Base-by-base conservation (phyloP, 2,113 vertebrate genomes). In the Crocuta crocuta region DNA sequence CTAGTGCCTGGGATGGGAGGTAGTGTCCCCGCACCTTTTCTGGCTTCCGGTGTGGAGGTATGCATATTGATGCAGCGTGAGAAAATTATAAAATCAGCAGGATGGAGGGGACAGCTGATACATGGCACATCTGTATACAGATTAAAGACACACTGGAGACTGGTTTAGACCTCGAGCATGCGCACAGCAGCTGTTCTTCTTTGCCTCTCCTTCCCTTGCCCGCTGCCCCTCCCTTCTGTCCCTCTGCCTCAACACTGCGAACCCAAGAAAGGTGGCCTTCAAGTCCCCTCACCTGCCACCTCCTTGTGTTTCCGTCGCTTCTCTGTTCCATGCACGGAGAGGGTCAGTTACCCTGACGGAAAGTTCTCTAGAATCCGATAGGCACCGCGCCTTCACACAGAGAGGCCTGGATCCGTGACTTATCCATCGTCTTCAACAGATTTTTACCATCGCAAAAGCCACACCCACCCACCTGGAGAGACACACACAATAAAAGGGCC, bases 1-100 rank as follows among this genome's bases (percentile, higher is more conserved):
- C 97, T 90, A 97, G 90, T 53, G 93, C 86, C 63, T 39, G 10
- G 68, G 76, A 26, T 10, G 43, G 84, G 86, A 45, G 80, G 19
- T 17, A 1, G 45, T 31, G 33, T 8, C 61, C 5, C 4, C 50
- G 28, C 17, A 28, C 53, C 65, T 7, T 0, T 35, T 86, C 45
- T 8, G 10, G 24, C 61, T 81, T 7, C 48, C 58, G 65, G 19
- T 17, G 61, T 58, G 2, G 23, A n/a, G 16, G 4, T 9, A 10
- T 4, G 3, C 17, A 2, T n/a, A 8, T 19, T 24, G 80, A 82
- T 11, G 24, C 65, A 21, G 53, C 0, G n/a, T n/a, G 73, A 95
- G 65, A 81, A 71, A 48, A 39, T 12, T 2, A 17, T 15, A 23
- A 28, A 31, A 4, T 28, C 63, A 31, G 11, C 28, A 15, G 5